Evolutionary conservation across 2,113 vertebrate species (phyloP).

Genomic region (Theropithecus gelada): DNA sequence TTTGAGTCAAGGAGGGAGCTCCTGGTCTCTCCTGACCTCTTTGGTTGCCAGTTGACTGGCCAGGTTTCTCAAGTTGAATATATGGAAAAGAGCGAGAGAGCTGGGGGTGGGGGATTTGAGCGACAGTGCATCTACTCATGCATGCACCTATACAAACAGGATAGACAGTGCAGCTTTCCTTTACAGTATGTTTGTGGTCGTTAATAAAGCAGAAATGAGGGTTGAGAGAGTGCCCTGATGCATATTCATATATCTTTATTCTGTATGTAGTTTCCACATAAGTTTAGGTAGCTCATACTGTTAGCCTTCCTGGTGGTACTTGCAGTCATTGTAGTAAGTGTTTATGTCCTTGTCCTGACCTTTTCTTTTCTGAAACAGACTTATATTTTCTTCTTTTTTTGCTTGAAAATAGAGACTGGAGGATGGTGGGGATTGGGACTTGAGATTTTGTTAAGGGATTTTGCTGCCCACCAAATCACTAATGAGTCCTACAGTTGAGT

Average conservation of each 20-base stretch:
- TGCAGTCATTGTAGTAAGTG: neutral
- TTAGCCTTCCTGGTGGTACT: neutral
- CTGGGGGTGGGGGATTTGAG: neutral
- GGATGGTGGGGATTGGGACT: neutral
- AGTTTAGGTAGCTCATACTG: neutral
- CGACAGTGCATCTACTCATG: fast-evolving
- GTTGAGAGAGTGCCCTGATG: neutral
- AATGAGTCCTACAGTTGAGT: neutral
- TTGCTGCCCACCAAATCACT: neutral
- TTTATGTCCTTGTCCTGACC: neutral
- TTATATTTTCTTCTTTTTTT: neutral
- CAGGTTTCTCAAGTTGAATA: neutral
- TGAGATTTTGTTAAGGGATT: slow-evolving; percentile 20
- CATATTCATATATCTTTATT: neutral
- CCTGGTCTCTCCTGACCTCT: neutral
- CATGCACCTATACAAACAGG: fast-evolving
- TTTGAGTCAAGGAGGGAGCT: slow-evolving; percentile 8
- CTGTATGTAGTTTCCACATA: neutral
- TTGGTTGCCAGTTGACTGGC: neutral
- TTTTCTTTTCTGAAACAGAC: neutral
- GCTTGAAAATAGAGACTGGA: neutral
- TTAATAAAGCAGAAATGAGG: neutral
- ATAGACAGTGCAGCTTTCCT: neutral
- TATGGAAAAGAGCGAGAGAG: neutral
- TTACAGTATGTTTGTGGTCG: neutral